Conservation (phyloP, 1,140 invertebrate genomes). For the Anastrepha ludens region DNA sequence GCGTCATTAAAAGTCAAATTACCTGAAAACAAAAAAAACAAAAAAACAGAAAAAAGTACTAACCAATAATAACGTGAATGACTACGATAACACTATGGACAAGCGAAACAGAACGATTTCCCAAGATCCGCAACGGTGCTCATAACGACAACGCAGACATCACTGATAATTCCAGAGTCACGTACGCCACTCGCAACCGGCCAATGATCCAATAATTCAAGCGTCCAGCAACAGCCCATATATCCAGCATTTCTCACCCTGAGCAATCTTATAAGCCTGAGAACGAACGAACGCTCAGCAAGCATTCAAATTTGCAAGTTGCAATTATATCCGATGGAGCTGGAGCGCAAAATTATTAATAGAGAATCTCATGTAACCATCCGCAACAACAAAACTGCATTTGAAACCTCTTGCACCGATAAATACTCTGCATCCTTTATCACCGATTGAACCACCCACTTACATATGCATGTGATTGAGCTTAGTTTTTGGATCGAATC, state of each 20-base stretch:
- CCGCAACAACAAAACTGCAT: background rate
- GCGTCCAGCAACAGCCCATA: constrained; percentile 7
- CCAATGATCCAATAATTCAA: constrained; percentile 42
- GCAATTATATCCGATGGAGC: background rate
- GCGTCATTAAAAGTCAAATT: constrained; percentile 36
- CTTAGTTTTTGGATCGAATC: constrained; percentile 10
- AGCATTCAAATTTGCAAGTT: constrained; percentile 20
- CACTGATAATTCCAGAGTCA: constrained; percentile 66
- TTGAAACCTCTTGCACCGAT: background rate
- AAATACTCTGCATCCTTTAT: constrained; percentile 36
- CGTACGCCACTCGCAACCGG: constrained; percentile 64
- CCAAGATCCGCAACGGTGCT: constrained; percentile 25
- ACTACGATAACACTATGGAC: background rate
- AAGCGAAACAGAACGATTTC: background rate
- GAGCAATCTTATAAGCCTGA: constrained; percentile 40
- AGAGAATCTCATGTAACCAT: constrained; percentile 5
- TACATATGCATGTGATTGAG: background rate
- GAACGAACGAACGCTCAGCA: background rate
- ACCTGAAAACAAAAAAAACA: constrained; percentile 39
- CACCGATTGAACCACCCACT: constrained; percentile 12
- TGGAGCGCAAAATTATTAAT: constrained; percentile 43
- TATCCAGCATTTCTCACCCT: constrained; percentile 45
- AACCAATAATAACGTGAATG: constrained; percentile 6
- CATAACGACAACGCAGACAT: constrained; percentile 62
- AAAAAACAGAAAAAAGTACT: constrained; percentile 24